Evolutionary conservation across 2,888 invertebrate genomes (phyloP).

Genomic region (Scaptomyza cyrtandrae): DNA sequence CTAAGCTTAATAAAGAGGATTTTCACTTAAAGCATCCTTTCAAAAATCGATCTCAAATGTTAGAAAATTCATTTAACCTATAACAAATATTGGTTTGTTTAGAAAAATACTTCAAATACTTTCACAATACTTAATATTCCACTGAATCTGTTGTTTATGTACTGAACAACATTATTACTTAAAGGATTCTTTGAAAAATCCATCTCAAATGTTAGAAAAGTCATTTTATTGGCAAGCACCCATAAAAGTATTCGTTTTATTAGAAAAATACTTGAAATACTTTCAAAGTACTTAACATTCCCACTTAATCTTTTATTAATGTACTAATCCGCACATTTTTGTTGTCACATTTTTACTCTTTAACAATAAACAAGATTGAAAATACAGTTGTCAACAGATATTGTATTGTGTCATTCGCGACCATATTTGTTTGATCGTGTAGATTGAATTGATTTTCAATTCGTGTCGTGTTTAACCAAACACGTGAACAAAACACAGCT

Average conservation of each 20-base stretch:
- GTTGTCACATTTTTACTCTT: too few relatives aligned
- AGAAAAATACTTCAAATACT: neutral
- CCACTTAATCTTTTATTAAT: neutral
- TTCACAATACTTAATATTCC: neutral
- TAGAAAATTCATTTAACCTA: too few relatives aligned
- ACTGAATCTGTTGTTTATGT: neutral
- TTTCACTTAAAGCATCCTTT: too few relatives aligned
- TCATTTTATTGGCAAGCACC: too few relatives aligned
- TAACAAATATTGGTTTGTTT: too few relatives aligned
- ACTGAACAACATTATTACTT: neutral
- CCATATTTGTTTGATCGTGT: neutral
- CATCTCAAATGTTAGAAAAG: too few relatives aligned
- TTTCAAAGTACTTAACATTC: too few relatives aligned
- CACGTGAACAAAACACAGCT: conserved; percentile 25
- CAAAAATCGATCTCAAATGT: too few relatives aligned
- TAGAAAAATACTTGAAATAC: too few relatives aligned
- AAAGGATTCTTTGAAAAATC: too few relatives aligned
- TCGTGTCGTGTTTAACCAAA: conserved; percentile 18
- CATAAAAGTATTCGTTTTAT: too few relatives aligned
- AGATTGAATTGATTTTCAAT: conserved; percentile 8
- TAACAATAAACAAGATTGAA: neutral
- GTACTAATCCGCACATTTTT: neutral
- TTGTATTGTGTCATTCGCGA: neutral
- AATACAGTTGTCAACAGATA: conserved; percentile 4
- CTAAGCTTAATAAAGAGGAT: too few relatives aligned